Evolutionary conservation across 37 sponge, comb jelly and placozoan species (phyloP).

Genomic region (Petrosia ficiformis): DNA sequence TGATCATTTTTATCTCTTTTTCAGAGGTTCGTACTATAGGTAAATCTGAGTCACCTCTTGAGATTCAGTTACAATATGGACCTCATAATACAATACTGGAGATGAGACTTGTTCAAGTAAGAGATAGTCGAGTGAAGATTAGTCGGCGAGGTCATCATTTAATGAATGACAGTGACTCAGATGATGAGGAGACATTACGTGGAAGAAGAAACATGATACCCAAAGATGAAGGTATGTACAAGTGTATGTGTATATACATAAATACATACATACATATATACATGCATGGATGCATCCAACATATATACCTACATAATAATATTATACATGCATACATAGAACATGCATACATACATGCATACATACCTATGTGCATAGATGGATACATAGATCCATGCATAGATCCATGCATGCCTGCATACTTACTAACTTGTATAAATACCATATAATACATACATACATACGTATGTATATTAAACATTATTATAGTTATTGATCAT

Average conservation of each 20-base stretch:
- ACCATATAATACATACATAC: too few relatives aligned
- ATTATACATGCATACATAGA: too few relatives aligned
- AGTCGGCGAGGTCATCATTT: not conserved
- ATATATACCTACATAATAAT: too few relatives aligned
- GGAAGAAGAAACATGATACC: slow-evolving; percentile 37
- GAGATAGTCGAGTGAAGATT: slow-evolving; percentile 5
- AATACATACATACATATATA: too few relatives aligned
- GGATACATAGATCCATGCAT: not conserved
- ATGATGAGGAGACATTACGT: slow-evolving; percentile 44
- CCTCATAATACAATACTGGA: slow-evolving; percentile 39
- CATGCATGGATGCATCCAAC: too few relatives aligned
- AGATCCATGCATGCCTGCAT: not conserved
- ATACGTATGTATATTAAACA: too few relatives aligned
- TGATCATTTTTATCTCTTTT: not conserved
- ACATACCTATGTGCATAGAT: too few relatives aligned
- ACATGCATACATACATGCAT: too few relatives aligned
- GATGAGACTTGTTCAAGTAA: slow-evolving; percentile 58
- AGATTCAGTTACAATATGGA: slow-evolving; percentile 57
- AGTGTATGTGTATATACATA: too few relatives aligned
- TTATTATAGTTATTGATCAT: slow-evolving; percentile 65
- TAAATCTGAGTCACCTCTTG: slow-evolving; percentile 51
- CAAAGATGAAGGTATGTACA: slow-evolving; percentile 74
- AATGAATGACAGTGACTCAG: not conserved
- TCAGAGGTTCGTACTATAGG: slow-evolving; percentile 40
- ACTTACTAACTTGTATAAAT: not conserved